Base-by-base conservation (phyloP, 2,888 invertebrate genomes). In the Hemicrepidius hirtus region DNA sequence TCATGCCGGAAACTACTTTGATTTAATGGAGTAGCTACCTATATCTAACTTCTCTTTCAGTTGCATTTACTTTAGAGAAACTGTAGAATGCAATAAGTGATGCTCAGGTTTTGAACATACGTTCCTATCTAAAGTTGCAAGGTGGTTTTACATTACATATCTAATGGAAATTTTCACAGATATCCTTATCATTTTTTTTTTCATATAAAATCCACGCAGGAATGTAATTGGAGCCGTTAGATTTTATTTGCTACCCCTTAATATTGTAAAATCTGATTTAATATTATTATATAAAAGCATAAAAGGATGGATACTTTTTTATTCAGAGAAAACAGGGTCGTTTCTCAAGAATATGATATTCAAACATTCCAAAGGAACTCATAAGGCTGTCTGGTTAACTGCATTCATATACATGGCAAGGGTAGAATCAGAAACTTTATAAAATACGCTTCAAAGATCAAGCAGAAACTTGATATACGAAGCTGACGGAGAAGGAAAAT, bases 391-490 rank as follows among this genome's bases (percentile, higher is more conserved):
- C 28, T 53, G 53, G 53, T 53, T 53, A 53, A 53, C 53, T 53
- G 53, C 28, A 28, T 28, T 53, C 53, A 28, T 53, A 53, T 28
- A 49, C 49, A 53, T 28, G 12, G 44, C 24, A 53, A 53, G 53
- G 13, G 21, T 28, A n/a, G 28, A n/a, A 53, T 53, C 53, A 28
- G 53, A 28, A 53, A 53, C 53, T 53, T 28, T 32, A 53, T 53
- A 53, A 53, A 53, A 53, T 28, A 53, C 53, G 53, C 53, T 53
- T 28, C 53, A 53, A 53, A 53, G 53, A 53, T 53, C 53, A 53
- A 53, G 53, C 28, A 28, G 13, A 53, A 21, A 24, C 5, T 20
- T 12, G 21, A 49, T 9, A 21, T 49, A 12, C 20, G 28, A 32
- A 28, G 53, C 28, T 9, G 18, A 16, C 13, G 18, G 44, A 24